Base-by-base conservation (phyloP, 2,888 invertebrate genomes). In the Belgica antarctica region DNA sequence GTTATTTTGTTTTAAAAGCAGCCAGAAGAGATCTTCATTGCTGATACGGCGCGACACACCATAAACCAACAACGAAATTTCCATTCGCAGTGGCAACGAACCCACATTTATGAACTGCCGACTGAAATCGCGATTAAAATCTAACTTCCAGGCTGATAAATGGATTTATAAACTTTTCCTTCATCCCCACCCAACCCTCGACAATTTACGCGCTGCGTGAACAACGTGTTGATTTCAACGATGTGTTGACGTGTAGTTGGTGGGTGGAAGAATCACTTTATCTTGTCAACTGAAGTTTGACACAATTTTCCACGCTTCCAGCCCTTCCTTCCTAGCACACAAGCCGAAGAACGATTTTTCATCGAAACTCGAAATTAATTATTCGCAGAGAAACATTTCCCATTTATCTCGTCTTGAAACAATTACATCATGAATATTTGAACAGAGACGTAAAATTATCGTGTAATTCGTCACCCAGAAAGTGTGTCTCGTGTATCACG, bases 381-480 rank as follows among this genome's bases (percentile, higher is more conserved):
- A 68, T 68, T 68, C 28, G 57, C 68, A 57, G 10, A 57, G 52
- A 52, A 52, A 22, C 52, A 52, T 52, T 34, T 57, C 68, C 28
- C 24, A 68, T 68, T 41, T 15, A 52, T 52, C 22, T 22, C 17
- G 17, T 12, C 19, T 31, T 17, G 52, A 46, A 34, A 25, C 63
- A 65, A 65, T 65, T 65, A 65, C 47, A 47, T 68, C 68, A 68
- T 68, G 68, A 68, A 68, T 17, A 46, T 31, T 41, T 65, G 19
- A 65, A 66, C 27, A 47, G 57, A 52, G 34, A 24, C 46, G 34
- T 25, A 17, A 47, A 65, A 47, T 57, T 52, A 57, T 31, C 68
- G 19, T 68, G 68, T 68, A 68, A 68, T 68, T 68, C 68, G 68
- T 52, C 57, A 57, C 57, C n/a, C n/a, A 47, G 25, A 59, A 59